A percentile compares a stretch with the other conserved stretches of the same genome.
phyloP scores from a whole-genome alignment of 1,140 invertebrate species.

The Trichomalopsis sarcophagae region DNA sequence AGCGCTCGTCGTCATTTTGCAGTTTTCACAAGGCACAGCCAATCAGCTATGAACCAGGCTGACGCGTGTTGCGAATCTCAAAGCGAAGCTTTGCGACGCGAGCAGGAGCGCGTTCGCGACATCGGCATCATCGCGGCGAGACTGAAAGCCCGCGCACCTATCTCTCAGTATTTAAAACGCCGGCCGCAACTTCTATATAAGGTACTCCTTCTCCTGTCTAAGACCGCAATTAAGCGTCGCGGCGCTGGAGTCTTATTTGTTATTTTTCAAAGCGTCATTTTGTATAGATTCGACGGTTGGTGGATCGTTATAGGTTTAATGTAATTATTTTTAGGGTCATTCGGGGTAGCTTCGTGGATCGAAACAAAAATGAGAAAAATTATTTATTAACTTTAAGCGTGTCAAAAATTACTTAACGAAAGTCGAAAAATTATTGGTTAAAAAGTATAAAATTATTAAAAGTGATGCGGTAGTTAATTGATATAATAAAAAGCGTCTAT shows the following conservation, averaged over 20 bases:
- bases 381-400: no score
- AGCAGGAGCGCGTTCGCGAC: neutral
- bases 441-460: no score
- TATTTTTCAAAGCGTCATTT: no score
- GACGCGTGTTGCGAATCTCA: neutral
- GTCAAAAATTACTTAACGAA: no score
- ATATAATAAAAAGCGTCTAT: neutral
- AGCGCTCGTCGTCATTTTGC: slow-evolving; percentile 25
- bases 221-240: neutral
- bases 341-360: no score
- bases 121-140: neutral
- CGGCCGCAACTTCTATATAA: neutral
- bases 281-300: no score
- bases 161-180: slow-evolving; percentile 11
- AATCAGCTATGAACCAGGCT: neutral
- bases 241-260: neutral
- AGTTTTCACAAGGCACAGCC: neutral
- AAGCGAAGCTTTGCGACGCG: neutral
- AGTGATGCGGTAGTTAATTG: neutral
- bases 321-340: no score
- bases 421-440: no score
- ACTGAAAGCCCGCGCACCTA: slow-evolving; percentile 16
- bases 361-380: no score
- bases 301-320: no score
- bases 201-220: slow-evolving; percentile 1